Conservation (phyloP, 2,888 invertebrate genomes). For the Yponomeuta sedellus region DNA sequence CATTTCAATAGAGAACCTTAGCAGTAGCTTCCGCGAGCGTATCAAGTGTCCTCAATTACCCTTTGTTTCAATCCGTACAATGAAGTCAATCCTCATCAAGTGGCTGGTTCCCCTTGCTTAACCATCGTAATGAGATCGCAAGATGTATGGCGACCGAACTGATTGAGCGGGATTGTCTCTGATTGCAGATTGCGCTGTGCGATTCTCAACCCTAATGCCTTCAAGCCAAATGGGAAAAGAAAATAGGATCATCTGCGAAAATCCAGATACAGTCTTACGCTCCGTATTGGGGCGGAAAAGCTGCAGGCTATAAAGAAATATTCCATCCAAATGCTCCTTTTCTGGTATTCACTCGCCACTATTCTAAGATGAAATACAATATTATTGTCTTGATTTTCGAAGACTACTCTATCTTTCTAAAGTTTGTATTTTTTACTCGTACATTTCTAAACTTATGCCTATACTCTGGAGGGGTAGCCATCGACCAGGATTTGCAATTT, state of each 20-base stretch:
- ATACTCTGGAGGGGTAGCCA: no score
- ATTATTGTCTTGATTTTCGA: no score
- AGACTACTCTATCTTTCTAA: no score
- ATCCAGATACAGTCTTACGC: not conserved
- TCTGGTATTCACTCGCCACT: not conserved
- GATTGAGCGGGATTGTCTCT: not conserved
- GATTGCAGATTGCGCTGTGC: not conserved
- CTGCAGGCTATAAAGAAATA: not conserved
- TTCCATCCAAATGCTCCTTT: not conserved
- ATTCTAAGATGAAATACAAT: not conserved
- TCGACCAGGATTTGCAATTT: no score
- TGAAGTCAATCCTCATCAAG: not conserved
- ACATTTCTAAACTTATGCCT: no score
- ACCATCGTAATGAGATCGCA: not conserved
- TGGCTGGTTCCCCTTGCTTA: not conserved
- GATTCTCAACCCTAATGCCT: slow-evolving; percentile 1
- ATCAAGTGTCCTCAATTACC: not conserved
- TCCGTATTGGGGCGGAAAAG: not conserved
- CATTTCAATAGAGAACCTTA: not conserved
- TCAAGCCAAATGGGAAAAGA: not conserved
- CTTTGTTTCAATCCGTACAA: not conserved
- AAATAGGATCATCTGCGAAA: slow-evolving; percentile 5
- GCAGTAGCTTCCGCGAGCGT: not conserved
- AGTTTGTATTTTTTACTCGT: no score
- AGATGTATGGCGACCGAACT: not conserved